Evolutionary conservation across 1,140 invertebrate genomes (phyloP).

Genomic region (Stegodyphus mimosarum): DNA sequence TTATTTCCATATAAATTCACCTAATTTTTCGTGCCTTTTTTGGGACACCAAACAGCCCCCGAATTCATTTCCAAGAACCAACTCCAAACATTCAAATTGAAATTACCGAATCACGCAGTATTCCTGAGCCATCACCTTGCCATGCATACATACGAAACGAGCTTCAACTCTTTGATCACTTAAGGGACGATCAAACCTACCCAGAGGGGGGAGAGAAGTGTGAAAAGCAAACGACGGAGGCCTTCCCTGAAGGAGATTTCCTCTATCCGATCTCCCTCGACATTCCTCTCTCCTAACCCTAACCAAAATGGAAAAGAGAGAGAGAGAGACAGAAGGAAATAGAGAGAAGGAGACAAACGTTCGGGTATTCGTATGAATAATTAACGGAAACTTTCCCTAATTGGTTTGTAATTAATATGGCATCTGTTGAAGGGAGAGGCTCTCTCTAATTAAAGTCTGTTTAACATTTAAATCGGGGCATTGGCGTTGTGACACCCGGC

Average conservation of each 20-base stretch:
- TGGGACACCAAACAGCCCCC: too few species aligned
- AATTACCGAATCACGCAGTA: slow-evolving; percentile 26
- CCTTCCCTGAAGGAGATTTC: slow-evolving; percentile 18
- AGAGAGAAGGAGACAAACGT: slow-evolving; percentile 28
- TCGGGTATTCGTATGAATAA: slow-evolving; percentile 53
- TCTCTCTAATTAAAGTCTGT: slow-evolving; percentile 57
- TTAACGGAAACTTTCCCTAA: slow-evolving; percentile 61
- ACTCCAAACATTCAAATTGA: slow-evolving; percentile 28
- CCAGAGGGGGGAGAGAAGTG: slow-evolving; percentile 29
- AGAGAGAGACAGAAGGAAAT: neutral
- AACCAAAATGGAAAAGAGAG: neutral
- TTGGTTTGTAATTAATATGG: slow-evolving; percentile 61
- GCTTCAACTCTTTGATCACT: slow-evolving; percentile 52
- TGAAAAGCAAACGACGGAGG: slow-evolving; percentile 51
- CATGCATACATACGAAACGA: slow-evolving; percentile 27
- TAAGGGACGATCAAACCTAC: slow-evolving; percentile 13
- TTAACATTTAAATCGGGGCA: slow-evolving; percentile 60
- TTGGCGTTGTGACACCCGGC: slow-evolving; percentile 48
- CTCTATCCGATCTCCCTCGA: neutral
- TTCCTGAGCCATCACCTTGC: neutral
- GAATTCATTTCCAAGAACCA: too few species aligned
- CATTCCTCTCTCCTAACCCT: neutral
- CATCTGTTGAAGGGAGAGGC: slow-evolving; percentile 47
- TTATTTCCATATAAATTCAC: too few species aligned
- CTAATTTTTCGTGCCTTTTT: too few species aligned